Evolutionary conservation across 2,113 vertebrate species (phyloP).

Genomic region (Morone saxatilis): DNA sequence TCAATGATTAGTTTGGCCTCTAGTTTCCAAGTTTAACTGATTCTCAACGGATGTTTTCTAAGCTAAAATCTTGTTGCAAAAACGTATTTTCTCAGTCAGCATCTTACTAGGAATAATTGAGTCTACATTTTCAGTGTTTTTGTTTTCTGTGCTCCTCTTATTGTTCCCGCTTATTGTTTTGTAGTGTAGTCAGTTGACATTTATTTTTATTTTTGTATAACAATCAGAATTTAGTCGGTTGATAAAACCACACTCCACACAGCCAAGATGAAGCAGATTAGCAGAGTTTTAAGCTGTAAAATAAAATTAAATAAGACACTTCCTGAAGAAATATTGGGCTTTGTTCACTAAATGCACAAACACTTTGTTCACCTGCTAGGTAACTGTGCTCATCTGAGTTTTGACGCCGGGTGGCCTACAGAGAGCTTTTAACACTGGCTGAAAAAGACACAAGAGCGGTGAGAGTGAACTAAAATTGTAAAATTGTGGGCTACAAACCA

Average conservation of each 20-base stretch:
- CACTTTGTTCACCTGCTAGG: neutral
- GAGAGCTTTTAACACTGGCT: neutral
- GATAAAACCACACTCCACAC: too few relatives aligned
- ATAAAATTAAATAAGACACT: too few relatives aligned
- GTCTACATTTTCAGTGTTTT: neutral
- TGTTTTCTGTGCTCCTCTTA: too few relatives aligned
- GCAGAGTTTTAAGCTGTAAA: too few relatives aligned
- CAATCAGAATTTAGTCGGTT: too few relatives aligned
- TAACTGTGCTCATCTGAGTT: too few relatives aligned
- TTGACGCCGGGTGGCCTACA: neutral
- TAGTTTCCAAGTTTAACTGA: neutral
- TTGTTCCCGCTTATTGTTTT: neutral
- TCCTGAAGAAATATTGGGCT: neutral
- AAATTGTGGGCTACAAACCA: neutral
- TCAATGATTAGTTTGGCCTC: conserved; percentile 10
- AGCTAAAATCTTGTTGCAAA: neutral
- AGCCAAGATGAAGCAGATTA: too few relatives aligned
- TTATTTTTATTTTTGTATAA: too few relatives aligned
- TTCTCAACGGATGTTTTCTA: neutral
- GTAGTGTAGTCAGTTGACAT: too few relatives aligned
- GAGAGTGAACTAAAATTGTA: neutral
- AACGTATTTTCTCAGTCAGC: neutral
- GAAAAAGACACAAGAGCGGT: neutral
- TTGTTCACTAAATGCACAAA: neutral
- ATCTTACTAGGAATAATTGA: neutral